Evolutionary conservation across 2,888 invertebrate species (phyloP).

Genomic region (Drosophila leonis): DNA sequence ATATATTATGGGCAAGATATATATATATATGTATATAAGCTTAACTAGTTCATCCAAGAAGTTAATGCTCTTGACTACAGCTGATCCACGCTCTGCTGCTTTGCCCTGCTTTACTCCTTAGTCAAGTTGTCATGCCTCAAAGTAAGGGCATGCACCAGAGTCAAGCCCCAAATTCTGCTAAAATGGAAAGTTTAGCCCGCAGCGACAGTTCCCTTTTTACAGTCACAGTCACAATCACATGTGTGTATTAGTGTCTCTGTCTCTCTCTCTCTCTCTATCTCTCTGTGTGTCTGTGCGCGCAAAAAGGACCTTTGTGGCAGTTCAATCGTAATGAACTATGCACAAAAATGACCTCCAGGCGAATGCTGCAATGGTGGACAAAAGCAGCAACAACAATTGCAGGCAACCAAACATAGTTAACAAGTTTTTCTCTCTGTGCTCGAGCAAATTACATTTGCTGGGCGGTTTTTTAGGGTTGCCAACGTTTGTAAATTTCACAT

Average conservation of each 20-base stretch:
- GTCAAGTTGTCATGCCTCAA: conserved; percentile 1
- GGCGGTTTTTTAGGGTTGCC: conserved; percentile 61
- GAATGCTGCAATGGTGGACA: conserved; percentile 58
- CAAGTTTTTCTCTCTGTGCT: conserved; percentile 63
- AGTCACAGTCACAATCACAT: conserved; percentile 25
- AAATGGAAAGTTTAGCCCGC: conserved; percentile 49
- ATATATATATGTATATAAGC: not conserved
- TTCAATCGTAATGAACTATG: conserved; percentile 80
- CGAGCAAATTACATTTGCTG: conserved; percentile 71
- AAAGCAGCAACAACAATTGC: conserved; percentile 42
- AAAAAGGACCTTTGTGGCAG: conserved; percentile 72
- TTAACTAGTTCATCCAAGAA: not conserved
- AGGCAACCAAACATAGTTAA: conserved; percentile 48
- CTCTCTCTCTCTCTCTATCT: conserved; percentile 19
- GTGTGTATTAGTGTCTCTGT: conserved; percentile 13
- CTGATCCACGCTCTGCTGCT: not conserved
- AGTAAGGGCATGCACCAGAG: conserved; percentile 29
- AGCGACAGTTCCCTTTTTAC: conserved; percentile 35
- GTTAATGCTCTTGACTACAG: not conserved
- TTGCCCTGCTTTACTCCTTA: not conserved
- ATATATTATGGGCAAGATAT: not conserved
- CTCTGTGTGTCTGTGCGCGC: conserved; percentile 23
- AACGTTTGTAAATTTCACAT: conserved; percentile 51
- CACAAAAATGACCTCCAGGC: conserved; percentile 76
- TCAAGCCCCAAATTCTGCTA: conserved; percentile 24